Conservation (phyloP, 2,888 invertebrate genomes). For the Drosophila pseudotalamancana region DNA sequence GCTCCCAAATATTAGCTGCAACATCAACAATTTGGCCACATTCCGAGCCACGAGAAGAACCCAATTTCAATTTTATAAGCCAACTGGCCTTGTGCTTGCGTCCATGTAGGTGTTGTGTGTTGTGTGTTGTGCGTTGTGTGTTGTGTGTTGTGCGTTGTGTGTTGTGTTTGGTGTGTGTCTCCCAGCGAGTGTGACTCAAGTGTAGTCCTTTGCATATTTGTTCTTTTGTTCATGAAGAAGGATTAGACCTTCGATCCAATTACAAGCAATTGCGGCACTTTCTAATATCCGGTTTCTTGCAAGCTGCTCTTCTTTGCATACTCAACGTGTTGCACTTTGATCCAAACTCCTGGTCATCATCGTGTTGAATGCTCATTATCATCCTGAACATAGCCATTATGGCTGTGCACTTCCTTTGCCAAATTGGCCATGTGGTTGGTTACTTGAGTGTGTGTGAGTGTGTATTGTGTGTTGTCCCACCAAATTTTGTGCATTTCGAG, state of each 20-base stretch:
- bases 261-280: slow-evolving; percentile 29
- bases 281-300: slow-evolving; percentile 37
- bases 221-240: neutral
- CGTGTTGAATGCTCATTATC: no score
- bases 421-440: neutral
- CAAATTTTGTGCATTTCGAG: neutral
- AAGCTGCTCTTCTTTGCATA: slow-evolving; percentile 52
- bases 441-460: no score
- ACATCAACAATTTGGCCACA: slow-evolving; percentile 11
- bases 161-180: slow-evolving; percentile 8
- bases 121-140: no score
- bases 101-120: neutral
- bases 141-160: neutral
- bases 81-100: slow-evolving; percentile 29
- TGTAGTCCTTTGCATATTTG: slow-evolving; percentile 24
- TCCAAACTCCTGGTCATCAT: no score
- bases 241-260: slow-evolving; percentile 32
- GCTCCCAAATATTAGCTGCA: slow-evolving; percentile 48
- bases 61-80: slow-evolving; percentile 41
- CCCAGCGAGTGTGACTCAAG: slow-evolving; percentile 19
- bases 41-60: neutral
- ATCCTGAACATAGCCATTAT: neutral
- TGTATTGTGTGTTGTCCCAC: neutral
- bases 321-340: slow-evolving; percentile 50
- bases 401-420: neutral